Percentiles rank a stretch among this genome's conserved stretches.
Conservation (phyloP, 2,888 invertebrate genomes). For the Callinectes sapidus region DNA sequence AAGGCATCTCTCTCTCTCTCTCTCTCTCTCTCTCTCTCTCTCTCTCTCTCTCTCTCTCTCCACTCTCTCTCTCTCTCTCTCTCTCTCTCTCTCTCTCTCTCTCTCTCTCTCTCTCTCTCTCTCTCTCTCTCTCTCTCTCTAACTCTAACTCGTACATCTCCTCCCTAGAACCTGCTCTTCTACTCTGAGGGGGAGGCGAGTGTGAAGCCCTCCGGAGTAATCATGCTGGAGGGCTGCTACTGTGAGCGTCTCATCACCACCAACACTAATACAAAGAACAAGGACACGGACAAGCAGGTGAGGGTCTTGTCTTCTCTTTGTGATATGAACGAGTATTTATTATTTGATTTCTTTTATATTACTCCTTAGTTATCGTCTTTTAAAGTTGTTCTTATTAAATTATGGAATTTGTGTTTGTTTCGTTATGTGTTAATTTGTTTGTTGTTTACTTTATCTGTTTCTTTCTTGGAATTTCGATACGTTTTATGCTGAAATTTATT, state of each 20-base stretch:
- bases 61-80: neutral
- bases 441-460: neutral
- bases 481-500: too few relatives aligned
- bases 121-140: neutral
- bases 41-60: neutral
- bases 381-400: neutral
- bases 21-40: neutral
- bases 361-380: neutral
- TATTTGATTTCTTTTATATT: neutral
- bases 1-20: neutral
- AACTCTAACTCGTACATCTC: neutral
- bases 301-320: slow-evolving; percentile 42
- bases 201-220: slow-evolving; percentile 87
- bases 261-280: slow-evolving; percentile 69
- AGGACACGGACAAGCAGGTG: slow-evolving; percentile 78
- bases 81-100: neutral
- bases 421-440: neutral
- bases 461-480: neutral
- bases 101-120: neutral
- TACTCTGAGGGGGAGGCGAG: slow-evolving; percentile 92
- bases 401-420: neutral
- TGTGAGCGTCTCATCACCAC: slow-evolving; percentile 84
- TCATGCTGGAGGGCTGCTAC: slow-evolving; percentile 92
- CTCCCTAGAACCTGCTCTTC: slow-evolving; percentile 87
- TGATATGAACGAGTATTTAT: neutral